A percentile compares a stretch with the other conserved stretches of the same genome.
These are phyloP conservation scores for Drosophila saltans DNA, from an alignment of 1,140 invertebrate species.

Conservation along the genomic window DNA sequence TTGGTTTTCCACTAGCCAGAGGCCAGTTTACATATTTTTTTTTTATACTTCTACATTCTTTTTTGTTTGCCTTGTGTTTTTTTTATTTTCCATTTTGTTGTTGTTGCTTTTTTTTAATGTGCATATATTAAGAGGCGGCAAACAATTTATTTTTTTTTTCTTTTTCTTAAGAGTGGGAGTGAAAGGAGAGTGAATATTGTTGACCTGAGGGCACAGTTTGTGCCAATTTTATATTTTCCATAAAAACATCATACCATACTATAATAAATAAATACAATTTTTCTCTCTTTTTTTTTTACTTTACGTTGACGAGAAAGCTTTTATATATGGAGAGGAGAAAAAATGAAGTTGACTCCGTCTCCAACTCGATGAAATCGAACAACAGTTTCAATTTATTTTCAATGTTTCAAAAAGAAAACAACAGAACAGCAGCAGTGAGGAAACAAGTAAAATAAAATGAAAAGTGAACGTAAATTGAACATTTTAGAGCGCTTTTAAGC, in stretches of 20 bases:
- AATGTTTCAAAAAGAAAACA: slow-evolving; percentile 59
- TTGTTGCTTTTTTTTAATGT: slow-evolving; percentile 26
- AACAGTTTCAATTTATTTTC: slow-evolving; percentile 76
- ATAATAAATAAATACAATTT: slow-evolving; percentile 80
- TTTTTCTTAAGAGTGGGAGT: slow-evolving; percentile 25
- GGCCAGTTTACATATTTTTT: slow-evolving; percentile 55
- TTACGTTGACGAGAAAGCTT: slow-evolving; percentile 66
- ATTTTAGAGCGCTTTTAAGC: slow-evolving; percentile 78
- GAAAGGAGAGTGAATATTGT: slow-evolving; percentile 4
- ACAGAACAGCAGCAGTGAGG: background rate
- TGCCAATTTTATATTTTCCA: slow-evolving; percentile 59
- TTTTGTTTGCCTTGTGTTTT: slow-evolving; percentile 13
- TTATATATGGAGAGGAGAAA: slow-evolving; percentile 15
- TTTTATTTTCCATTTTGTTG: slow-evolving; percentile 15
- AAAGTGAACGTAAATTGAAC: slow-evolving; percentile 75
- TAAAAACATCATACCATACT: slow-evolving; percentile 48
- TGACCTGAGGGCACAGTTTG: slow-evolving; percentile 41
- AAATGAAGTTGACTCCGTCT: slow-evolving; percentile 14
- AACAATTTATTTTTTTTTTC: slow-evolving; percentile 33
- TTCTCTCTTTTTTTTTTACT: slow-evolving; percentile 55
- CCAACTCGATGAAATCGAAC: slow-evolving; percentile 23
- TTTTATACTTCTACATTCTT: slow-evolving; percentile 32
- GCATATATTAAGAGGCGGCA: slow-evolving; percentile 50
- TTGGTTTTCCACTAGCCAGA: slow-evolving; percentile 31
- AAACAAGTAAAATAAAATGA: slow-evolving; percentile 25